Conservation (phyloP, 2,888 invertebrate genomes). For the Lepidocyrtoides sp. region DNA sequence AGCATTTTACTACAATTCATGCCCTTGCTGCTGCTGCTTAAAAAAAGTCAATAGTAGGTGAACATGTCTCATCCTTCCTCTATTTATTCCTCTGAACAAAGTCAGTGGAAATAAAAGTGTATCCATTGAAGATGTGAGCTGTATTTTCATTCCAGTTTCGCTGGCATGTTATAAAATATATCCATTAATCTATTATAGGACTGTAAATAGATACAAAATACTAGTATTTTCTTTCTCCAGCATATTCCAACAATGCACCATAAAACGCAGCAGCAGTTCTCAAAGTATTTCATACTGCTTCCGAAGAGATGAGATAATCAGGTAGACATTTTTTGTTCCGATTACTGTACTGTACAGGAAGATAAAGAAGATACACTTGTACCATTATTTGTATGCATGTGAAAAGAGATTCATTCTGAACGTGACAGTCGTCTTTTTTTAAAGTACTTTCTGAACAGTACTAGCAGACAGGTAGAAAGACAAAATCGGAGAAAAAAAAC, state of each 20-base stretch:
- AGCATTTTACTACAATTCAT: conserved; percentile 11
- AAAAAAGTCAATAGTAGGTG: neutral
- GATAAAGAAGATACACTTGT: no score
- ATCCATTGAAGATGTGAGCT: neutral
- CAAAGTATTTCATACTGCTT: neutral
- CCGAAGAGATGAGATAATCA: neutral
- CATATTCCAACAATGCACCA: neutral
- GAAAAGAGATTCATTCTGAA: no score
- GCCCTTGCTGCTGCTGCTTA: neutral
- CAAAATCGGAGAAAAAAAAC: neutral
- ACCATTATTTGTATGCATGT: no score
- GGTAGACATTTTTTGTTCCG: neutral
- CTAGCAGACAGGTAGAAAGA: neutral
- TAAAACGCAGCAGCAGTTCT: neutral
- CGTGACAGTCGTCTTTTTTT: no score
- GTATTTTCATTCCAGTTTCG: neutral
- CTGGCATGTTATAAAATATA: neutral
- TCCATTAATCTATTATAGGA: neutral
- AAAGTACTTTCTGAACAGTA: neutral
- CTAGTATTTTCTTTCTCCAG: neutral
- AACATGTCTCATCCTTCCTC: no score
- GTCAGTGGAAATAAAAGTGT: neutral
- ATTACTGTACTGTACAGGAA: neutral
- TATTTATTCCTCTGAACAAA: no score
- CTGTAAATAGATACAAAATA: no score